A percentile compares a stretch with the other conserved stretches of the same genome.
Conservation (phyloP, 2,113 vertebrate species). For the Leiothrix lutea region DNA sequence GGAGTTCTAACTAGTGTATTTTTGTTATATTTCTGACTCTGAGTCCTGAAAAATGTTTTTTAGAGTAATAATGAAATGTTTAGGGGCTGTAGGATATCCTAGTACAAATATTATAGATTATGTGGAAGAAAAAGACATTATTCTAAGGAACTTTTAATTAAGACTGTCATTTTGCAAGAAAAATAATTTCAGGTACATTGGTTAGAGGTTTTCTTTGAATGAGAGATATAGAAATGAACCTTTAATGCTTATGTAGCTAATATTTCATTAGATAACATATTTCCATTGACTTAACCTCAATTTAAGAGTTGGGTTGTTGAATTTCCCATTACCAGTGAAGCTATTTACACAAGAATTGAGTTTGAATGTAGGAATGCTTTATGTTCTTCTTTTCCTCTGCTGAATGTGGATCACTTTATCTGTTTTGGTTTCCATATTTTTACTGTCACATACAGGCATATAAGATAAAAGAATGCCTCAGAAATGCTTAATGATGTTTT, state of each 20-base stretch:
- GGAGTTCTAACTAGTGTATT: not conserved
- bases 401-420: not conserved
- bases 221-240: not conserved
- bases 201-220: not conserved
- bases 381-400: not conserved
- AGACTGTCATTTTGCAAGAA: not conserved
- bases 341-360: not conserved
- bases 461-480: not conserved
- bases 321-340: not conserved
- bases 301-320: not conserved
- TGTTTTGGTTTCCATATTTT: not conserved
- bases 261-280: not conserved
- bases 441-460: not conserved
- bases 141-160: not conserved
- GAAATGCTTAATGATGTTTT: not conserved
- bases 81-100: not conserved
- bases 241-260: not conserved
- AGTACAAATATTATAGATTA: not conserved
- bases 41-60: not conserved
- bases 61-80: not conserved
- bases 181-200: not conserved
- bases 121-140: not conserved
- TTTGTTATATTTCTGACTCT: not conserved
- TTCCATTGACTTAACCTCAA: not conserved
- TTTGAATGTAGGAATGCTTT: not conserved